A percentile compares a stretch with the other conserved stretches of the same genome.
Conservation (phyloP, 2,888 invertebrate genomes). For the Eupithecia abbreviata region DNA sequence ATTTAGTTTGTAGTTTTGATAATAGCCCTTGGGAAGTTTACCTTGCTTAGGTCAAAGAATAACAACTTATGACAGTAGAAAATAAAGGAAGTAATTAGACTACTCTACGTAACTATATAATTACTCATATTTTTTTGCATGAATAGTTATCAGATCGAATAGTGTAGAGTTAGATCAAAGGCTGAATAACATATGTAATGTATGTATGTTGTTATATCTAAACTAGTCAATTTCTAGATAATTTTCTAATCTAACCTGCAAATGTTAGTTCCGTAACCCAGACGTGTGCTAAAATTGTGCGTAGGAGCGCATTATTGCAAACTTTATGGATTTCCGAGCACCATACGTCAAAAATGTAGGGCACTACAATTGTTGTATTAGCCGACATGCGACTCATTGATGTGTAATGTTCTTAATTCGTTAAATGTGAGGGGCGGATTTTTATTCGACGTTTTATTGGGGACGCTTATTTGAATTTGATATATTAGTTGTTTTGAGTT, state of each 20-base stretch:
- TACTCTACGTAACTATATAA: background rate
- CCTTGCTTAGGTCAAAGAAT: background rate
- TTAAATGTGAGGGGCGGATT: conserved; percentile 32
- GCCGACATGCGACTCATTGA: conserved; percentile 32
- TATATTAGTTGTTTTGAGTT: background rate
- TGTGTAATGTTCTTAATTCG: conserved; percentile 36
- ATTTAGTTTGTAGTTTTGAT: background rate
- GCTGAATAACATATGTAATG: background rate
- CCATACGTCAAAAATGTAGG: conserved; percentile 37
- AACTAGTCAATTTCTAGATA: background rate
- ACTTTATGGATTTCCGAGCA: conserved; percentile 42
- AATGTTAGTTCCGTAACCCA: conserved; percentile 18
- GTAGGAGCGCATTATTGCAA: conserved; percentile 43
- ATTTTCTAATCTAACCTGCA: background rate
- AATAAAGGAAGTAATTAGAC: background rate
- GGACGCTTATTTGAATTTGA: background rate
- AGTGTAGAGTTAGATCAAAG: background rate
- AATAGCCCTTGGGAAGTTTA: background rate
- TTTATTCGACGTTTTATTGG: conserved; percentile 22
- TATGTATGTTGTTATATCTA: background rate
- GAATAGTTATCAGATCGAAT: background rate
- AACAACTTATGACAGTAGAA: background rate
- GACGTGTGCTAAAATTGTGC: conserved; percentile 37
- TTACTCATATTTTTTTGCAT: background rate
- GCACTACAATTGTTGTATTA: conserved; percentile 42